Conservation (phyloP, 1,140 invertebrate species). For the Pteromalus puparum region DNA sequence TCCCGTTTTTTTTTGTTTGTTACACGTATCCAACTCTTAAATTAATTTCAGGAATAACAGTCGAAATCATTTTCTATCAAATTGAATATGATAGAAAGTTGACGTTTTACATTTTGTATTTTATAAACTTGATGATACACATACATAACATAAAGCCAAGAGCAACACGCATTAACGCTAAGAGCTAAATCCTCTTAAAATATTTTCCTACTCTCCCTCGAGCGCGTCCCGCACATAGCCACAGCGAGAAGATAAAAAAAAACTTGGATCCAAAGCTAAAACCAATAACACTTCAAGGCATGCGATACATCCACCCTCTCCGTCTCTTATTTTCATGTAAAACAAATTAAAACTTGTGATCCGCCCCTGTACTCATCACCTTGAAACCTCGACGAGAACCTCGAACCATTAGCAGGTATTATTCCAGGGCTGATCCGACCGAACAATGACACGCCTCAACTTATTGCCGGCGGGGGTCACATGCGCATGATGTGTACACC, state of each 20-base stretch:
- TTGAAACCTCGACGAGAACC: background rate
- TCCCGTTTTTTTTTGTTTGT: no score
- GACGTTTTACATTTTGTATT: no score
- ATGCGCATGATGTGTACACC: no score
- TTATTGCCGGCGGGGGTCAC: background rate
- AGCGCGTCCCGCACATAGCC: background rate
- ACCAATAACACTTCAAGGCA: background rate
- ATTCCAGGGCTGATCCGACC: background rate
- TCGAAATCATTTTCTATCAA: no score
- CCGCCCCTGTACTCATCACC: background rate
- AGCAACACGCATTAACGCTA: background rate
- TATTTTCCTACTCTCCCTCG: background rate
- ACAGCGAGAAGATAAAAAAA: background rate
- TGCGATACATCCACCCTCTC: background rate
- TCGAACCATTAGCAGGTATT: slow-evolving; percentile 7
- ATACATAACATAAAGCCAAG: no score
- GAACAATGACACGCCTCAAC: background rate
- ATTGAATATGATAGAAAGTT: no score
- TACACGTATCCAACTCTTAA: no score
- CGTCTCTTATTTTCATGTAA: slow-evolving; percentile 10
- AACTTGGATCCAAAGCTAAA: background rate
- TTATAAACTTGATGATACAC: no score
- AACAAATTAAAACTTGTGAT: slow-evolving; percentile 5
- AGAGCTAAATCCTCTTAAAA: slow-evolving; percentile 5
- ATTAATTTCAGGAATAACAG: no score